Base-by-base conservation (phyloP, 1,140 invertebrate genomes). In the Drosophila suzukii region DNA sequence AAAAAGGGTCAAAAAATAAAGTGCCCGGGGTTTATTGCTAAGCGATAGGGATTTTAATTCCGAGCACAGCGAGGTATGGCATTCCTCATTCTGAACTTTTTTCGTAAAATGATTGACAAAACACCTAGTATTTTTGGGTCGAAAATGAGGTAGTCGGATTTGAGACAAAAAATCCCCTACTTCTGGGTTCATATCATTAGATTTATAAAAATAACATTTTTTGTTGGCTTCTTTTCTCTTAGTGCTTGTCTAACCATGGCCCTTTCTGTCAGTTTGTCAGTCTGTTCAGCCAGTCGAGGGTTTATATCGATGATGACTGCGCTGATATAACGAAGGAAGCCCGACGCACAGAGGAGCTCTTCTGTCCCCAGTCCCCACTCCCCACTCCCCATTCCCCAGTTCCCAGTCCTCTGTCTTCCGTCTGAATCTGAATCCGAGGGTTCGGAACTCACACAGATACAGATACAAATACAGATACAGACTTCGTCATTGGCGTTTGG, bases 301-400 rank as follows among this genome's bases (percentile, higher is more conserved):
- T 88, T 82, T 86, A 86, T 88, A 86, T 88, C 83, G 82, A 86
- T 82, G 82, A 86, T 88, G 82, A 88, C 81, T 80, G 78, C 81
- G 63, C 81, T 81, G 81, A 86, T 86, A 85, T 61, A 86, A 71
- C 77, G 71, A 71, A 79, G 79, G 77, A 66, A 78, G 70, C 63
- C 63, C 46, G 44, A 56, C 39, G 53, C 44, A 47, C 44, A 49
- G 61, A 47, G 43, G 44, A 65, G 62, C 62, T 58, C 46, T 38
- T 65, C 17, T 51, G 67, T 39, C 51, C 46, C 10, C 24, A 17
- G 44, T 27, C 44, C 7, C 36, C 59, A 63, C 54, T 36, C 75
- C 63, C 27, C 15, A 41, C n/a, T 53, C 27, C 27, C 27, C 27
- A 5, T 27, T 41, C 53, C 46, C 55, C 32, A 41, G 59, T 24